A percentile compares a stretch with the other conserved stretches of the same genome.
These are phyloP conservation scores for Drosophila nr. perissopoda DNA, from an alignment of 2,888 invertebrate species.

Conservation along the genomic window DNA sequence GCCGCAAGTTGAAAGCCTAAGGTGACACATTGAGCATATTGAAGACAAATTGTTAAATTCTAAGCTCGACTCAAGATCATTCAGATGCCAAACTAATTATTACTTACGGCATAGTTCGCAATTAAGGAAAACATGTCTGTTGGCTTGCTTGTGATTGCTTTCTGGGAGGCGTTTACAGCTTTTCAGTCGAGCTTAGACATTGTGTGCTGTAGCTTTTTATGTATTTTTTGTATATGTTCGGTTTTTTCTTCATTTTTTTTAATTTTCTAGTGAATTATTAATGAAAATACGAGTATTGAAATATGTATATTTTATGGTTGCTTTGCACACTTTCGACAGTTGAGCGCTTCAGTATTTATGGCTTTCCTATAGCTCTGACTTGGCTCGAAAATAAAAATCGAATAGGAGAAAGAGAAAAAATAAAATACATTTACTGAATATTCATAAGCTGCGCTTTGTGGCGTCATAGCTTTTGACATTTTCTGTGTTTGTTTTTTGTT, in stretches of 20 bases:
- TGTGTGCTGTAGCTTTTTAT: constrained; percentile 21
- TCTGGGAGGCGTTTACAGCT: constrained; percentile 61
- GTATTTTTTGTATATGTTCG: neutral
- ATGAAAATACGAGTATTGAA: constrained; percentile 72
- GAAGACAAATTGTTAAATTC: constrained; percentile 40
- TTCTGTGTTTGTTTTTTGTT: neutral
- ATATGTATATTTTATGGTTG: constrained; percentile 72
- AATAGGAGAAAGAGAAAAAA: constrained; percentile 21
- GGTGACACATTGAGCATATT: constrained; percentile 29
- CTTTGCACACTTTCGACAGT: constrained; percentile 67
- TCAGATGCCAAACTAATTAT: constrained; percentile 43
- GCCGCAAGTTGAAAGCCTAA: neutral
- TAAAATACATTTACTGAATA: constrained; percentile 57
- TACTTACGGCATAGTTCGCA: constrained; percentile 46
- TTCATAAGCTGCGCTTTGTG: constrained; percentile 75
- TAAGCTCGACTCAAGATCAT: constrained; percentile 35
- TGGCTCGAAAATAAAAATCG: constrained; percentile 29
- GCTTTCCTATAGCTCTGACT: constrained; percentile 60
- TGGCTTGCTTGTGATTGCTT: neutral
- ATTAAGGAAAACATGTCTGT: constrained; percentile 47
- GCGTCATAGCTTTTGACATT: constrained; percentile 58
- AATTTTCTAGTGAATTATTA: constrained; percentile 73
- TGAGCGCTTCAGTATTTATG: constrained; percentile 70
- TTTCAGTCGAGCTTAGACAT: constrained; percentile 18
- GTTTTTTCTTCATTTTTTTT: constrained; percentile 18